phyloP scores from a whole-genome alignment of 2,113 vertebrate species.

The Chrysochloris asiatica region DNA sequence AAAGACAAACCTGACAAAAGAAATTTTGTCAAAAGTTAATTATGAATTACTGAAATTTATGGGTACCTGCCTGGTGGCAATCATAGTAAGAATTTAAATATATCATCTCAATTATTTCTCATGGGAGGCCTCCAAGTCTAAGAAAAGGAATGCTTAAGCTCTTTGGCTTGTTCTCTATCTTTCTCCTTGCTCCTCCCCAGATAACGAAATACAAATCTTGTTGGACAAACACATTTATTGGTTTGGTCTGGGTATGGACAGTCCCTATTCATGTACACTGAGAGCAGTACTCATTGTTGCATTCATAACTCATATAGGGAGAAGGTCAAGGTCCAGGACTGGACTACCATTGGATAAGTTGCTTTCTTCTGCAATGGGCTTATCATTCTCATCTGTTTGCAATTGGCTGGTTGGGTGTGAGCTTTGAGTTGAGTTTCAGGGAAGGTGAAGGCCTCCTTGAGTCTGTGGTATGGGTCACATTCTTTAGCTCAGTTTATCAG shows the following conservation, averaged over 20 bases:
- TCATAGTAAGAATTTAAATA: background rate
- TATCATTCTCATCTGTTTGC: background rate
- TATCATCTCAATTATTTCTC: background rate
- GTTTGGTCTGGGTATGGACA: background rate
- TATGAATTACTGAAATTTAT: background rate
- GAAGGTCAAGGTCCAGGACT: background rate
- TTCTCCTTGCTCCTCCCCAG: background rate
- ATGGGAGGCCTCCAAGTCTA: background rate
- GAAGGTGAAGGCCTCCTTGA: background rate
- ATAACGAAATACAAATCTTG: background rate
- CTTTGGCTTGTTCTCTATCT: background rate
- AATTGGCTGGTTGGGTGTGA: background rate
- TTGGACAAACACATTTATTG: background rate
- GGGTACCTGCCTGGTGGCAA: background rate
- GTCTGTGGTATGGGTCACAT: background rate
- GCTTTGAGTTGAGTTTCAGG: background rate
- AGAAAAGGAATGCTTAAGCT: background rate
- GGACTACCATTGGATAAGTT: background rate
- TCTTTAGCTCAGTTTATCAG: background rate
- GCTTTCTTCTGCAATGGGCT: background rate
- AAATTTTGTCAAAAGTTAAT: no score
- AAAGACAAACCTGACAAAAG: conserved; percentile 89
- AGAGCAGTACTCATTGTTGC: background rate
- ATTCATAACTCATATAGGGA: background rate
- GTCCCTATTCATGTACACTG: background rate